Evolutionary conservation across 2,797 vertebrate species (phyloP).

Genomic region (Pagetopsis macropterus): DNA sequence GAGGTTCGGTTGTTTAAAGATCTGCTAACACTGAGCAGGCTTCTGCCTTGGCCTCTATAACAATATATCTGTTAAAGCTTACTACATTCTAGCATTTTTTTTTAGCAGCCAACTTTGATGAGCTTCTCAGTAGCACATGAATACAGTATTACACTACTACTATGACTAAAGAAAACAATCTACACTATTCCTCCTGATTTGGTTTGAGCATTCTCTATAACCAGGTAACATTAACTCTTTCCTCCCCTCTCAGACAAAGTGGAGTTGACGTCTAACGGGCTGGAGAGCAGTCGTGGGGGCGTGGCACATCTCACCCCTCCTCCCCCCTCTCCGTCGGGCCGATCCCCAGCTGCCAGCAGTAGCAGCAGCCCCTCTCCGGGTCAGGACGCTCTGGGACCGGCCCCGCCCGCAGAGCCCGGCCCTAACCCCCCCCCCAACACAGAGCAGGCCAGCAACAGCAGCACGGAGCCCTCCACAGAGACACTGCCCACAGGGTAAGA

Average conservation of each 20-base stretch:
- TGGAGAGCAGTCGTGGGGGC: conserved; percentile 74
- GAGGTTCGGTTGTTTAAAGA: not conserved
- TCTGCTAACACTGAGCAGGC: not conserved
- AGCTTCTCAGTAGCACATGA: not conserved
- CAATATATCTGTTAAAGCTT: not conserved
- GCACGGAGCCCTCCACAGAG: conserved; percentile 78
- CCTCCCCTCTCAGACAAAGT: conserved; percentile 81
- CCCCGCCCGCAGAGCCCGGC: conserved; percentile 64
- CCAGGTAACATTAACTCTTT: not conserved
- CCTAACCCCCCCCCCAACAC: conserved; percentile 46
- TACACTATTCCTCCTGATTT: not conserved
- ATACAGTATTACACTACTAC: not conserved
- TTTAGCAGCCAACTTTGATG: not conserved
- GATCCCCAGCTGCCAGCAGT: conserved; percentile 60
- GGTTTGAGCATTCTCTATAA: no score
- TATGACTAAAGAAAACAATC: not conserved
- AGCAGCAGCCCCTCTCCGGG: conserved; percentile 49
- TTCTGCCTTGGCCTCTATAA: not conserved
- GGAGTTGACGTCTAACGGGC: conserved; percentile 75
- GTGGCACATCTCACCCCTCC: conserved; percentile 61
- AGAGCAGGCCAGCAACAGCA: conserved; percentile 68
- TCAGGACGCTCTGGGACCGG: conserved; percentile 72
- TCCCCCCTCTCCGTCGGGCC: conserved; percentile 63
- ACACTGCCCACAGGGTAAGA: conserved; percentile 91
- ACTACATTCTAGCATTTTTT: not conserved